Percentiles rank a stretch among this genome's conserved stretches.
Conservation (phyloP, 2,888 invertebrate species). For the Eristalis intricaria region DNA sequence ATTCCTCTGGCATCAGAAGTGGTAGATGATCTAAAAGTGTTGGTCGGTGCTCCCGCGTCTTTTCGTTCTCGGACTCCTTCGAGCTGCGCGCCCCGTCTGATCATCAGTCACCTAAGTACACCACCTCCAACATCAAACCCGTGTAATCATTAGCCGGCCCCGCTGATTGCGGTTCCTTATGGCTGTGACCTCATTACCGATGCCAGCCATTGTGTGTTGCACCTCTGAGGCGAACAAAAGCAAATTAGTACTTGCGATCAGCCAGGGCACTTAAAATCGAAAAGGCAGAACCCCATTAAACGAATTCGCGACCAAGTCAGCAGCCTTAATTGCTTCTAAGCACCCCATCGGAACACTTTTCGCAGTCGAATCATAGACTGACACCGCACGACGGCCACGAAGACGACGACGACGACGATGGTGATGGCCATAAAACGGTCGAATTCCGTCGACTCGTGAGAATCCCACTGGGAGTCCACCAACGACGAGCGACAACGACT, state of each 20-base stretch:
- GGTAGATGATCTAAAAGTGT: too few species aligned
- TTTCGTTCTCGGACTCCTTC: too few species aligned
- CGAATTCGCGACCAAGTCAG: conserved; percentile 34
- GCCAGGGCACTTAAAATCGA: conserved; percentile 25
- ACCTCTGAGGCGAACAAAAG: background rate
- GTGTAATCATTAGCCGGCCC: background rate
- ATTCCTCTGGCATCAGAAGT: too few species aligned
- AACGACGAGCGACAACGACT: background rate
- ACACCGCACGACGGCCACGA: conserved; percentile 60
- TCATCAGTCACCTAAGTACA: background rate
- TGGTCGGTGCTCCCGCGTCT: too few species aligned
- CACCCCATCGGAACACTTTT: conserved; percentile 43
- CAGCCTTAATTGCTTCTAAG: conserved; percentile 61
- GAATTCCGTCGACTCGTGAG: conserved; percentile 68
- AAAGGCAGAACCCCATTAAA: conserved; percentile 36
- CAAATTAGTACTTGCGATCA: conserved; percentile 54
- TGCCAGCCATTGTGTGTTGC: background rate
- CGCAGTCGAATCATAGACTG: conserved; percentile 60
- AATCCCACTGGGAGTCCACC: conserved; percentile 41
- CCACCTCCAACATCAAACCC: background rate
- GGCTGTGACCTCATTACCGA: background rate
- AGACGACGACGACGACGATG: background rate
- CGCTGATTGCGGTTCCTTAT: background rate
- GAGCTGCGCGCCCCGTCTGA: too few species aligned
- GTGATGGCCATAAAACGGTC: conserved; percentile 60